Base-by-base conservation (phyloP, 1,140 invertebrate species). In the Odontomachus brunneus region DNA sequence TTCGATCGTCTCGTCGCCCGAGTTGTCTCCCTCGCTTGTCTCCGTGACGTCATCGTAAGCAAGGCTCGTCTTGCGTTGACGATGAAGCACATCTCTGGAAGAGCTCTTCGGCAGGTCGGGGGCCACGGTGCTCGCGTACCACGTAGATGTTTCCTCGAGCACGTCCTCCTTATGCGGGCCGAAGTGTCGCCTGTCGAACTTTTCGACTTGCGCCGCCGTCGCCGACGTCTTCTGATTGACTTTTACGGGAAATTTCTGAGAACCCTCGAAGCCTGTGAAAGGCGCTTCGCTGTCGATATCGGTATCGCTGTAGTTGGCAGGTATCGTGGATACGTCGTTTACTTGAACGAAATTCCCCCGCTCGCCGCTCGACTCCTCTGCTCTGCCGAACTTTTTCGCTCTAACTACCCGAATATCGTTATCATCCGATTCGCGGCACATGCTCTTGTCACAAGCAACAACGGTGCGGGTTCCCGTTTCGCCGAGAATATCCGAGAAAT, bases 181-280 rank as follows among this genome's bases (percentile, higher is more conserved):
- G 19, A 93, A 93, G 75, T 92, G 91, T 19, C 92, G 88, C 49
- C 92, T 89, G 84, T 93, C 93, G 67, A 92, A 92, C 88, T 92
- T 93, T 57, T 92, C 92, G 14, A 83, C 65, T 11, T 90, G 88
- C 65, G 84, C 49, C 11, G 63, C 67, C 0, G 63, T 63, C 0
- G 89, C 55, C 44, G 85, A 65, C 29, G 90, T 89, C 74, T 92
- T 92, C 57, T 92, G 88, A 73, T 90, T 92, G 69, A 90, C 84
- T 85, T 90, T 91, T 33, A 91, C 84, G 9, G 91, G 90, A 57
- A 92, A 91, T 57, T 93, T 93, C 75, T 91, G 90, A 19, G 91
- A 92, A 22, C 91, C 90, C 38, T 91, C 90, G 80, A 93, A 93
- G 0, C 91, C 91, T 0, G 80, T 78, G 80, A 93, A 92, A 7